Base-by-base conservation (phyloP, 1,140 invertebrate species). In the Drosophila kikkawai region DNA sequence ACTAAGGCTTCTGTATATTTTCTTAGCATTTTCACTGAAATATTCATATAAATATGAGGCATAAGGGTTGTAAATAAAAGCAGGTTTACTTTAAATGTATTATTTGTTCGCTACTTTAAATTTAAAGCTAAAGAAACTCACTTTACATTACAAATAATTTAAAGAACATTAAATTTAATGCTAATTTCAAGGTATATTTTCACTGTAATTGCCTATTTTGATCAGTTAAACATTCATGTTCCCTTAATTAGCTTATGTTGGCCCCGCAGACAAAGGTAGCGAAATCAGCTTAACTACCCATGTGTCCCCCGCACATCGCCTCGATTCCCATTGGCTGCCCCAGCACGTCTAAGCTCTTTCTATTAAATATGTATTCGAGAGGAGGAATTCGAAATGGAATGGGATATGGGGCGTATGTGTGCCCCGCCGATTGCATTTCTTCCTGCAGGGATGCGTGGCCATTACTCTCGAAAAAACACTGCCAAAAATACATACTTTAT, bases 301-400 rank as follows among this genome's bases (percentile, higher is more conserved):
- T 41, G 13, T 22, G 42, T 37, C 42, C 48, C 37, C 50, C 26
- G 29, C 58, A 22, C 64, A 7, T 11, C 1, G 15, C n/a, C 13
- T n/a, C 37, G 19, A 44, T 19, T 51, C 34, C 29, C 26, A 17
- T n/a, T 15, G 17, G 34, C 45, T 37, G 29, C 26, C 34, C 58
- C 74, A 47, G 55, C 74, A 61, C 56, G 64, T 57, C 75, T 69
- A 68, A 78, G 75, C 75, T 78, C 64, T 61, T 77, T 69, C 64
- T 57, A 78, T 78, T 78, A 78, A 79, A 79, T 70, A 70, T 79
- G 75, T 79, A 79, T 70, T 60, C 68, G 22, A 53, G 45, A 9
- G 45, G 37, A 17, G 39, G 36, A 32, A 41, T 12, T 26, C 17
- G 3, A 32, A n/a, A 36, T 50, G 57, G 26, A 26, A n/a, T 36